Percentiles rank a stretch among this genome's conserved stretches.
phyloP scores from a whole-genome alignment of 2,888 invertebrate genomes.

The Hypomecis punctinalis region DNA sequence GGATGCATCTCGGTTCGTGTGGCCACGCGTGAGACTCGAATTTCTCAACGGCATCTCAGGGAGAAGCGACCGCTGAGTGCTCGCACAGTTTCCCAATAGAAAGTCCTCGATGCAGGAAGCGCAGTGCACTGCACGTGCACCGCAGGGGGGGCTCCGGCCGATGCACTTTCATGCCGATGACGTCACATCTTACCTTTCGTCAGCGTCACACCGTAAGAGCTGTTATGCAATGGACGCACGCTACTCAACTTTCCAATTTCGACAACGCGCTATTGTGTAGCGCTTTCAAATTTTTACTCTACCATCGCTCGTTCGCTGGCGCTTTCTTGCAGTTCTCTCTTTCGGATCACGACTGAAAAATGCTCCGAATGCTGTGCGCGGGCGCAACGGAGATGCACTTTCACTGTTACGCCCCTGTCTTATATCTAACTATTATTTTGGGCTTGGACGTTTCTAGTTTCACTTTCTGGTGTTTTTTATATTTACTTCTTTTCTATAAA shows the following conservation, averaged over 20 bases:
- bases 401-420: slow-evolving; percentile 71
- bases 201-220: slow-evolving; percentile 82
- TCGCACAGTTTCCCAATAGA: slow-evolving; percentile 79
- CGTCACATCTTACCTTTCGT: slow-evolving; percentile 81
- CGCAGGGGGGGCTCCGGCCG: slow-evolving; percentile 71
- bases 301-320: slow-evolving; percentile 74
- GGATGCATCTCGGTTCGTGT: slow-evolving; percentile 76
- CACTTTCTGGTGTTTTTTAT: background rate
- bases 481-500: background rate
- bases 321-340: slow-evolving; percentile 81
- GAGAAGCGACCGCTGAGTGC: slow-evolving; percentile 59
- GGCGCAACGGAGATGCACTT: slow-evolving; percentile 75
- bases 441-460: slow-evolving; percentile 2
- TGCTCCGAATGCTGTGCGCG: slow-evolving; percentile 74
- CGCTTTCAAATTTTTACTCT: slow-evolving; percentile 84
- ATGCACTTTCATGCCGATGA: slow-evolving; percentile 83
- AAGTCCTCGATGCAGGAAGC: slow-evolving; percentile 82
- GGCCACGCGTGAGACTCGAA: slow-evolving; percentile 72
- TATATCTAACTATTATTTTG: slow-evolving; percentile 44
- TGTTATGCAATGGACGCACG: slow-evolving; percentile 80
- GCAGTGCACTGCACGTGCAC: slow-evolving; percentile 64
- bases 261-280: slow-evolving; percentile 84
- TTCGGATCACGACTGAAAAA: slow-evolving; percentile 78
- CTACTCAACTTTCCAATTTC: slow-evolving; percentile 84
- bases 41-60: slow-evolving; percentile 70